Conservation (phyloP, 2,113 vertebrate species). For the Catharus bicknelli region DNA sequence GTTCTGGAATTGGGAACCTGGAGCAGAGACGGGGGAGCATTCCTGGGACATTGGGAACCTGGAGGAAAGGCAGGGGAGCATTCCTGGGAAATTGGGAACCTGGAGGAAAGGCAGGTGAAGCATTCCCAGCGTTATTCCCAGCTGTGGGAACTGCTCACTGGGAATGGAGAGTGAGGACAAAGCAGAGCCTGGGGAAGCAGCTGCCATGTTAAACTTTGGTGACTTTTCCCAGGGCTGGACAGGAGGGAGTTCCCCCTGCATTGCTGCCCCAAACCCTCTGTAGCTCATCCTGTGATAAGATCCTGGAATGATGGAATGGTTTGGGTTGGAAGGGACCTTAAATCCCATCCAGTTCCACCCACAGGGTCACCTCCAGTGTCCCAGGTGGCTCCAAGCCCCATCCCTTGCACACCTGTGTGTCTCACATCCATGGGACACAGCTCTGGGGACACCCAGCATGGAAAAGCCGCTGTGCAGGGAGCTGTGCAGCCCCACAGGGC, state of each 20-base stretch:
- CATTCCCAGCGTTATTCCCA: rapidly evolving
- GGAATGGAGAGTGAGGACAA: rapidly evolving
- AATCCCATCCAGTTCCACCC: not conserved
- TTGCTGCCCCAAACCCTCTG: not conserved
- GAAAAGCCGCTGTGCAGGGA: not conserved
- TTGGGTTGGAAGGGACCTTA: not conserved
- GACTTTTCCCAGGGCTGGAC: not conserved
- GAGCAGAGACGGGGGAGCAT: not conserved
- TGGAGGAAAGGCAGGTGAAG: not conserved
- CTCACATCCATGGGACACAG: rapidly evolving
- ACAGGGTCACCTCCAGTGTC: not conserved
- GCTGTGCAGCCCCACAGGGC: not conserved
- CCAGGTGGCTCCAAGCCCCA: not conserved
- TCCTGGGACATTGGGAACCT: too few relatives aligned
- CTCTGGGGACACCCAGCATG: not conserved
- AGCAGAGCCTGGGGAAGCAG: not conserved
- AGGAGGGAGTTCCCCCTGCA: not conserved
- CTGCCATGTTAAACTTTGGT: not conserved
- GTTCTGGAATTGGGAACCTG: not conserved
- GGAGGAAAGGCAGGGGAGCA: too few relatives aligned
- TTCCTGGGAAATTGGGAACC: not conserved
- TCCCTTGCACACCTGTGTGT: not conserved
- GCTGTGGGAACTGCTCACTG: not conserved
- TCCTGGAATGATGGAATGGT: not conserved
- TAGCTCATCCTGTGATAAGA: rapidly evolving